A percentile compares a stretch with the other conserved stretches of the same genome.
Evolutionary conservation across 2,113 vertebrate species (phyloP).

Genomic region (Bufo bufo): DNA sequence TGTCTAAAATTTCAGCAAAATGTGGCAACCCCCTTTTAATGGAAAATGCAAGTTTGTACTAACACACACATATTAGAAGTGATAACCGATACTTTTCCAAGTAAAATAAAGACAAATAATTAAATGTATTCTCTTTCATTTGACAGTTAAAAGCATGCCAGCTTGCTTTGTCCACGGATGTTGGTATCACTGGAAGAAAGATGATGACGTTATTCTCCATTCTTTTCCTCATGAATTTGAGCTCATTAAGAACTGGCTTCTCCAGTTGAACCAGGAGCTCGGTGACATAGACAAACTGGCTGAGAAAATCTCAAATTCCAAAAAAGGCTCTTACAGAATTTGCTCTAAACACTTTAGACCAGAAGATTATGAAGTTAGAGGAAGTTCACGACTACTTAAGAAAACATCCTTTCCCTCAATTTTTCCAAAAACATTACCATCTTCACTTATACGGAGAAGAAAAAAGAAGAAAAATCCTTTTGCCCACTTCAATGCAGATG

Average conservation of each 20-base stretch:
- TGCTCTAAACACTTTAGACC: background rate
- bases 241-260: background rate
- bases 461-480: background rate
- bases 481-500: background rate
- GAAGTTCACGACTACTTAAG: background rate
- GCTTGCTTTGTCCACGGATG: background rate
- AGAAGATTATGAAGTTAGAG: background rate
- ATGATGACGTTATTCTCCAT: background rate
- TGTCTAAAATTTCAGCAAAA: too few species aligned
- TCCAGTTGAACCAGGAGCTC: background rate
- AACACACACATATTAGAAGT: too few species aligned
- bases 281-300: background rate
- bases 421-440: background rate
- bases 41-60: too few species aligned
- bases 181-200: constrained; percentile 24
- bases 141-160: background rate
- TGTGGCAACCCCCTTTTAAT: too few species aligned
- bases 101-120: background rate
- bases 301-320: background rate
- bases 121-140: background rate
- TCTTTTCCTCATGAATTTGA: constrained; percentile 2
- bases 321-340: background rate
- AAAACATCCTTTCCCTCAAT: background rate
- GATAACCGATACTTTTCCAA: too few species aligned
- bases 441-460: background rate